A percentile compares a stretch with the other conserved stretches of the same genome.
Evolutionary conservation across 2,888 invertebrate species (phyloP).

Genomic region (Caenorhabditis sp.): DNA sequence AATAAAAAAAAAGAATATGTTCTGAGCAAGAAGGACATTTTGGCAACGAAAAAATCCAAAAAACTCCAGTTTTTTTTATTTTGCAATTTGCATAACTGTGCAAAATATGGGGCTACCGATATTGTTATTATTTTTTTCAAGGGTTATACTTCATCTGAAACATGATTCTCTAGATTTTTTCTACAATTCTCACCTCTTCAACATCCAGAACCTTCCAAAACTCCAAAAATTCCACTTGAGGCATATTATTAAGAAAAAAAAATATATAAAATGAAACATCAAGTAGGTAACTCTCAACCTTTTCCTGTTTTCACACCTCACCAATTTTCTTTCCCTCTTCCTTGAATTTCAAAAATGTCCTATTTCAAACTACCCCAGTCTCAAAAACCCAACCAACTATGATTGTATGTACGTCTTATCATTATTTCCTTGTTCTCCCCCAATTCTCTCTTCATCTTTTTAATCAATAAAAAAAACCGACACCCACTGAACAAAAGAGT

Average conservation of each 20-base stretch:
- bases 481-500: neutral
- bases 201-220: slow-evolving; percentile 4
- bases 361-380: neutral
- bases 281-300: too few relatives aligned
- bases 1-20: too few relatives aligned
- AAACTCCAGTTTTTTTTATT: too few relatives aligned
- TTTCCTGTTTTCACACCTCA: too few relatives aligned
- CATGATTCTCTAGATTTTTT: neutral
- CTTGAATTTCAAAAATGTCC: neutral
- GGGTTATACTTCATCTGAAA: too few relatives aligned
- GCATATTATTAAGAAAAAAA: neutral
- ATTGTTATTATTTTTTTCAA: too few relatives aligned
- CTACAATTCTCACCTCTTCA: neutral
- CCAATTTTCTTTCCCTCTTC: neutral
- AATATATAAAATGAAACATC: too few relatives aligned
- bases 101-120: too few relatives aligned
- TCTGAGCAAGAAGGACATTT: too few relatives aligned
- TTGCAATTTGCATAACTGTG: too few relatives aligned
- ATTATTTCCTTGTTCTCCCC: neutral
- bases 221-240: neutral
- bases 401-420: neutral
- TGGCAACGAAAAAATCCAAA: too few relatives aligned
- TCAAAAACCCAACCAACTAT: too few relatives aligned
- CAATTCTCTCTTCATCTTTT: neutral
- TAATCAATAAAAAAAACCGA: neutral